These are phyloP conservation scores for Enteromius argenteus DNA, from an alignment of 2,797 vertebrate genomes.

Conservation along the genomic window DNA sequence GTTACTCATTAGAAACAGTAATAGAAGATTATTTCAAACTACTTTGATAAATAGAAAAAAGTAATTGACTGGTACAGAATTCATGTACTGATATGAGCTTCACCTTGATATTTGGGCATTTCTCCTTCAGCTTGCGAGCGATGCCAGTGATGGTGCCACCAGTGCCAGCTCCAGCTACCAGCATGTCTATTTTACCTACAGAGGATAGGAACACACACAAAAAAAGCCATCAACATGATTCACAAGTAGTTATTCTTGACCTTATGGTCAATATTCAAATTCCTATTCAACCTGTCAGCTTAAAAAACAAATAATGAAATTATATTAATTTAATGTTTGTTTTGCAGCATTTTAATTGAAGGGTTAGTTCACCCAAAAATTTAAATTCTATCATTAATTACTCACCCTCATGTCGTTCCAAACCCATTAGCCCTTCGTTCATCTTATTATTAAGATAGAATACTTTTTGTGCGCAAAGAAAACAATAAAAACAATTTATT, in stretches of 20 bases:
- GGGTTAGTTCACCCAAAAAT: too few species aligned
- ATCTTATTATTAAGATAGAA: too few species aligned
- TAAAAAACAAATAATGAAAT: neutral
- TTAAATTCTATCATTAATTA: too few species aligned
- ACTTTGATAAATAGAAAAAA: neutral
- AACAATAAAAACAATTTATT: too few species aligned
- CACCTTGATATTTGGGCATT: slow-evolving; percentile 90
- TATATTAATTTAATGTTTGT: neutral
- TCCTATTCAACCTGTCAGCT: neutral
- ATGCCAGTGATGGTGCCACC: slow-evolving; percentile 96
- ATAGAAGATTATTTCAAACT: neutral
- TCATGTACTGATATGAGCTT: slow-evolving; percentile 5
- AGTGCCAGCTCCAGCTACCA: slow-evolving; percentile 91
- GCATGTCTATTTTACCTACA: slow-evolving; percentile 93
- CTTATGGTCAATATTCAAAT: neutral
- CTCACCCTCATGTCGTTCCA: too few species aligned
- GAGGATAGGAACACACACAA: neutral
- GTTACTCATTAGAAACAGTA: neutral
- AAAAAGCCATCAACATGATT: neutral
- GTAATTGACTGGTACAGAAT: neutral
- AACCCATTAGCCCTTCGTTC: too few species aligned
- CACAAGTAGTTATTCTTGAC: neutral
- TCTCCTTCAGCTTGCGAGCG: slow-evolving; percentile 95
- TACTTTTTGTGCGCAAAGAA: too few species aligned
- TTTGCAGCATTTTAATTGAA: neutral